A percentile compares a stretch with the other conserved stretches of the same genome.
These are phyloP conservation scores for Stegastes partitus DNA, from an alignment of 2,113 vertebrate species.

Conservation along the genomic window DNA sequence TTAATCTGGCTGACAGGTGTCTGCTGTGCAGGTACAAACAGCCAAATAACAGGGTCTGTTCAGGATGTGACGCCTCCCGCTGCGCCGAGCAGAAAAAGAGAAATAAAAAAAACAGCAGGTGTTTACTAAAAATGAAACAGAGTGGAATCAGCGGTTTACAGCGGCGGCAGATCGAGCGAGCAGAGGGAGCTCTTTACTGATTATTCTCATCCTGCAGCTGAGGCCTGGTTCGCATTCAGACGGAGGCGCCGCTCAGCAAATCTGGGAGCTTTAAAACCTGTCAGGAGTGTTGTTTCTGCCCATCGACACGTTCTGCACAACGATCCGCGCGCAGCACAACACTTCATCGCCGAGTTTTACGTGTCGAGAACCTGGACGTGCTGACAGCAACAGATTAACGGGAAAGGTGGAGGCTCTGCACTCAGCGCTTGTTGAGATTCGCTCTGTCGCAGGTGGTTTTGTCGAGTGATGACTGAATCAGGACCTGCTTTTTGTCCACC, in stretches of 20 bases:
- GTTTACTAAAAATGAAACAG: constrained; percentile 64
- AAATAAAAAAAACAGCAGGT: constrained; percentile 57
- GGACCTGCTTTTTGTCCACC: too few species aligned
- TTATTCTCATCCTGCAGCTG: constrained; percentile 47
- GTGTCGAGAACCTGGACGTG: too few species aligned
- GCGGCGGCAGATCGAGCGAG: constrained; percentile 18
- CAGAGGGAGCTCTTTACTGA: constrained; percentile 17
- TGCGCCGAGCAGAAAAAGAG: constrained; percentile 13
- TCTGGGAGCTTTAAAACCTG: neutral
- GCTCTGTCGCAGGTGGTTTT: too few species aligned
- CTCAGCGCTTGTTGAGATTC: too few species aligned
- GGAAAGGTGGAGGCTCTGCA: too few species aligned
- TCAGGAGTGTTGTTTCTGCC: neutral
- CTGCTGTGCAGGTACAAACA: constrained; percentile 70
- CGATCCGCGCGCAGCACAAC: too few species aligned
- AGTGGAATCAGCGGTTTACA: constrained; percentile 69
- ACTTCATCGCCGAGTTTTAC: too few species aligned
- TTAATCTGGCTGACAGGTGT: constrained; percentile 77
- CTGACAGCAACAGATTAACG: too few species aligned
- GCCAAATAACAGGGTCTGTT: constrained; percentile 72
- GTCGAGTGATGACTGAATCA: too few species aligned
- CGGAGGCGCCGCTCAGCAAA: neutral
- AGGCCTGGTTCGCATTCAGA: constrained; percentile 4
- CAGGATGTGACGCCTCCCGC: constrained; percentile 63
- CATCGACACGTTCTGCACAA: neutral